Evolutionary conservation across 2,113 vertebrate species (phyloP), one percentile per base, ranked within the genome.

Genomic region (Rhinogobius similis): DNA sequence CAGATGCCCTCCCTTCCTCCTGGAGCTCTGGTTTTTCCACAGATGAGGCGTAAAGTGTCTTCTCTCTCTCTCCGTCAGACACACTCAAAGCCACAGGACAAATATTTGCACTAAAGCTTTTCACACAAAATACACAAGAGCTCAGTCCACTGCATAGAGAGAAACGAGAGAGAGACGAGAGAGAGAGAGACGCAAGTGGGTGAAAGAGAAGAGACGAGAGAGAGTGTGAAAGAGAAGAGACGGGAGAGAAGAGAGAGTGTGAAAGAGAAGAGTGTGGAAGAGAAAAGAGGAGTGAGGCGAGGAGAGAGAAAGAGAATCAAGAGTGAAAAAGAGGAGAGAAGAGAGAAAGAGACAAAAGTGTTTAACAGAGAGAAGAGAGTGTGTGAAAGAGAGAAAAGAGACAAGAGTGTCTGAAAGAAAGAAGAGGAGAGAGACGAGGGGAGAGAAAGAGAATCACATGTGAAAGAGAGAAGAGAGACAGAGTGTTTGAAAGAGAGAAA

Each of bases 81-180:
- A 56, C 53, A 79, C 69, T 21, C 50, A 52, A 52, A 86, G 86
- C 85, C 83, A 89, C 74, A 78, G 79, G 85, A 90, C 92, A 91
- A 89, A 92, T 92, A 92, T 92, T 92, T 91, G 88, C 89, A 84
- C 73, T 89, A 92, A 92, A 89, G 90, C 89, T 91, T 93, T 92
- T 82, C 78, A 77, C 78, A 46, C 74, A 65, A 90, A 90, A 90
- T 82, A 86, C 87, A 79, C 80, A 83, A 76, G n/a, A 85, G 82
- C 81, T 20, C 36, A 61, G 70, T 83, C n/a, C 71, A 80, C 68
- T 79, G 76, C 71, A 74, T 72, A n/a, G 48, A 52, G 50, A 52
- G 50, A 21, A 21, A 24, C 2, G 21, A 12, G 21, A 5, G 21
- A 21, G 20, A 23, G 21, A 2, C 1, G 7, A n/a, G 21, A 9